Base-by-base conservation (phyloP, 2,888 invertebrate species). In the Dorcus parallelipipedus region DNA sequence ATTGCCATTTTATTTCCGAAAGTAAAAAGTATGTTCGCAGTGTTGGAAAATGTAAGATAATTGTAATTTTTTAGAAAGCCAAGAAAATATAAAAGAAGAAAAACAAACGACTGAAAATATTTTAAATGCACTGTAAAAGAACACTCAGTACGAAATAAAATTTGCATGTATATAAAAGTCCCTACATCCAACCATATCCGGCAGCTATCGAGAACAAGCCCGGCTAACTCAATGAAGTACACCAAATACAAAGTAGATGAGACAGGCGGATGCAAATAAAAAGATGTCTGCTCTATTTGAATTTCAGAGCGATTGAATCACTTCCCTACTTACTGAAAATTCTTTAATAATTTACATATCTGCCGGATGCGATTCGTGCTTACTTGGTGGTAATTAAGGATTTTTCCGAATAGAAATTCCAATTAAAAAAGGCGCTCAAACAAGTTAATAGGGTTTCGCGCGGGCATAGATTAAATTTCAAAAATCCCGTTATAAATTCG, bases 181-280 rank as follows among this genome's bases (percentile, higher is more conserved):
- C 49, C 52, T 57, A 52, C 58, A 58, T 58, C 52, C 50, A 61
- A 51, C 54, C 56, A 58, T 56, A 60, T 60, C 58, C 62, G 58
- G 57, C 52, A 60, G 69, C 69, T 64, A 70, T 71, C 66, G 64
- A 66, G 65, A 67, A 64, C 68, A 68, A 67, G 69, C 65, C 65
- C 63, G 64, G 66, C 73, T 73, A 74, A 74, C 72, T 71, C 73
- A 67, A 75, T 72, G 73, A 73, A 74, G 70, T 71, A 70, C 72
- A 70, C 73, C 74, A 73, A 74, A 74, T 71, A 73, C 72, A 74
- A 75, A 74, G 74, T 73, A 72, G 73, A 74, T 73, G 72, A 73
- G 73, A 74, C 74, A 73, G 72, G 69, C 54, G 71, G 72, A 71
- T 70, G 71, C 72, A 73, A 75, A 75, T 74, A 73, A 72, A 20